Conservation (phyloP, 2,113 vertebrate genomes). For the Crotophaga sulcirostris region DNA sequence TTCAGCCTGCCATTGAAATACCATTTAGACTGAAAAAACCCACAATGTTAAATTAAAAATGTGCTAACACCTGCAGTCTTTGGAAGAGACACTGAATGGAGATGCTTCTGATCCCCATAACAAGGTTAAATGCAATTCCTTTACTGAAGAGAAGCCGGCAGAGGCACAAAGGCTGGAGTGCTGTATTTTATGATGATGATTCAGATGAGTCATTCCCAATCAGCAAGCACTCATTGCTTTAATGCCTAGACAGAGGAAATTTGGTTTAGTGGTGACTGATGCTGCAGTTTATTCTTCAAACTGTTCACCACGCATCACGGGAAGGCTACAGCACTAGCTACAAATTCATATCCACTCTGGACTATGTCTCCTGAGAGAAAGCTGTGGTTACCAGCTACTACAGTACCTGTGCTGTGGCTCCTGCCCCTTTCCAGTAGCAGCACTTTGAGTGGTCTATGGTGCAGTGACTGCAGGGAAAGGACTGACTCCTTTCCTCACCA, state of each 20-base stretch:
- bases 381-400: accelerated
- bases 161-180: not conserved
- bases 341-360: not conserved
- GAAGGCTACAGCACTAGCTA: not conserved
- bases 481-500: not conserved
- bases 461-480: accelerated
- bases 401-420: not conserved
- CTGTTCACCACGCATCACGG: accelerated
- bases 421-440: not conserved
- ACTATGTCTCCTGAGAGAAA: not conserved
- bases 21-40: not conserved
- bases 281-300: not conserved
- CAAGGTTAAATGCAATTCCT: not conserved
- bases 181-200: not conserved
- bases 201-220: not conserved
- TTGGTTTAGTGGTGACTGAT: not conserved
- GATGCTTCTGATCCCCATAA: accelerated
- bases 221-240: not conserved
- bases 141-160: not conserved
- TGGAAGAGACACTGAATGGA: not conserved
- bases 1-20: not conserved
- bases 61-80: not conserved
- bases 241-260: not conserved
- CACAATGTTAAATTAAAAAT: not conserved
- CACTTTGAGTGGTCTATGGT: accelerated